These are phyloP conservation scores for Mionectes olivaceus DNA, from an alignment of 2,797 vertebrate genomes.

Conservation along the genomic window DNA sequence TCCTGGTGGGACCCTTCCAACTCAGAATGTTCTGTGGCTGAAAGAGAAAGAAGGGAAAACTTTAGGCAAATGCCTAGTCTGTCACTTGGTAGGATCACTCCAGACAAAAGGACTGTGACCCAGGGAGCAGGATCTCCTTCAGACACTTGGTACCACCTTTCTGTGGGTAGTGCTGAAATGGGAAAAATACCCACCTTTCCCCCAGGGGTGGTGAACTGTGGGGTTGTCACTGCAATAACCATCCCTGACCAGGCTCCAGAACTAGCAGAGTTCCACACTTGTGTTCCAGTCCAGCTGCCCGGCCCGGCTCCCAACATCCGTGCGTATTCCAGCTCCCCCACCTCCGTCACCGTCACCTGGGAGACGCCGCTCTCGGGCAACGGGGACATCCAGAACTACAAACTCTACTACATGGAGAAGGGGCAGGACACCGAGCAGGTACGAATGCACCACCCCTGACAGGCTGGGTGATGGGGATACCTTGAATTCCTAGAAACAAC, in stretches of 20 bases:
- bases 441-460: not conserved
- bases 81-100: not conserved
- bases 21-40: not conserved
- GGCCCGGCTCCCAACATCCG: constrained; percentile 94
- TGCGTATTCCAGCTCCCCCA: constrained; percentile 82
- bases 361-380: constrained; percentile 91
- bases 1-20: not conserved
- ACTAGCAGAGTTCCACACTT: not conserved
- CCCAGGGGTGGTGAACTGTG: not conserved
- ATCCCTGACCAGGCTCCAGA: not conserved
- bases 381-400: constrained; percentile 94
- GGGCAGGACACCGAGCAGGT: constrained; percentile 91
- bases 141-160: not conserved
- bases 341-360: constrained; percentile 88
- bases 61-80: fast-evolving
- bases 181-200: not conserved
- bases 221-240: not conserved
- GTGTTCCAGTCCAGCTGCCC: constrained; percentile 90
- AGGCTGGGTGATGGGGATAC: not conserved
- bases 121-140: not conserved
- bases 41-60: not conserved
- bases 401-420: constrained; percentile 93
- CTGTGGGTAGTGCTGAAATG: not conserved
- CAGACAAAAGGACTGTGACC: not conserved
- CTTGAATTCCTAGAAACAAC: not conserved